Evolutionary conservation across 2,113 vertebrate species (phyloP), one percentile per base, ranked within the genome.

Genomic region (Harpagus bidentatus): DNA sequence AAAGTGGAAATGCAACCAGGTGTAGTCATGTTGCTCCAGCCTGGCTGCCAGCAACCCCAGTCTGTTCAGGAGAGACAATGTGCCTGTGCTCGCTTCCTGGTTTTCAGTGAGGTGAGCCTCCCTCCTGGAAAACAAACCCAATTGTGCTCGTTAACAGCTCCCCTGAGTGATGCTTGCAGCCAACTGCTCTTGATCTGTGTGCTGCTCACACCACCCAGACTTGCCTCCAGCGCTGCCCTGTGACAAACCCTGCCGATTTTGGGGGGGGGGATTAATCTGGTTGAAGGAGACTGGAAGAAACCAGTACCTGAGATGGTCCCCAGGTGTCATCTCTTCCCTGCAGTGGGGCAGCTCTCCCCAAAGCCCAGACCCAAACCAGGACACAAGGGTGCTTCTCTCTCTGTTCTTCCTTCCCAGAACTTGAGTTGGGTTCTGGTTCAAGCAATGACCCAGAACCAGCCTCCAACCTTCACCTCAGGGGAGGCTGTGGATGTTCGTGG

Each of bases 1-100:
- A 53, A 94, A 94, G 89, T 69, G 91, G 93, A 91, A 93, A 58
- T 47, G 72, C 67, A 82, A n/a, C 84, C 96, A 95, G 95, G 94
- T 95, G 92, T 65, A 85, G 80, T 70, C 40, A 25, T 4, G 25
- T 31, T 79, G 66, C 86, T 79, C 47, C 77, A 53, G 29, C 40
- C 29, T 1, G 9, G 71, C 59, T 91, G 88, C 72, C 88, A 86
- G 86, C 12, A 14, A 12, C 42, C 42, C 55, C 3, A 4, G 8
- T 61, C 76, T 73, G 45, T 2, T 72, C 65, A 12, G 67, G 61
- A 50, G 21, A 90, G 71, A 40, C 28, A 22, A 55, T 84, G 81
- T 59, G 73, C 88, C 76, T 1, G 1, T 81, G 93, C 84, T 92
- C 10, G 6, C 77, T 91, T 48, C 93, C 83, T 52, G 77, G 32